A percentile compares a stretch with the other conserved stretches of the same genome.
Conservation (phyloP, 2,888 invertebrate species). For the Melanotus villosus region DNA sequence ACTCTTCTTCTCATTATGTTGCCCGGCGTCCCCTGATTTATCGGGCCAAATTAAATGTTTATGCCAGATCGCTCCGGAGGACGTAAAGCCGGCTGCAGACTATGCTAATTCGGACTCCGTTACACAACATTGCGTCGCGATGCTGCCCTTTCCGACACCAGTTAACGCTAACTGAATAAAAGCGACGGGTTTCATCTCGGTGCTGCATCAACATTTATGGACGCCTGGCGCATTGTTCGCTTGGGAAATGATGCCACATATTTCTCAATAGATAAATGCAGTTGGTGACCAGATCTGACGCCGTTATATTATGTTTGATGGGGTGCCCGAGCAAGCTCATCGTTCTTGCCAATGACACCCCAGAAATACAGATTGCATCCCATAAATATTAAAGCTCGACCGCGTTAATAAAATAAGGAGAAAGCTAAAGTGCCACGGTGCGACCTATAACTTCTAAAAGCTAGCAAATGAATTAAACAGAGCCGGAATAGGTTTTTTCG, state of each 20-base stretch:
- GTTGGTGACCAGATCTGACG: constrained; percentile 38
- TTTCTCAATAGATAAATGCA: constrained; percentile 52
- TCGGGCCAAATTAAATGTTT: constrained; percentile 43
- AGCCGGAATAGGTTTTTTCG: background rate
- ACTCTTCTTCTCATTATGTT: constrained; percentile 43
- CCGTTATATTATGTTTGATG: constrained; percentile 38
- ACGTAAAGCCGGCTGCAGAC: constrained; percentile 27
- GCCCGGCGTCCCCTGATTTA: constrained; percentile 31
- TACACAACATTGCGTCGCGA: constrained; percentile 26
- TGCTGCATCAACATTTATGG: constrained; percentile 51
- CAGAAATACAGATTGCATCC: background rate
- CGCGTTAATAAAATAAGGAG: background rate
- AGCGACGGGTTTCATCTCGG: constrained; percentile 20
- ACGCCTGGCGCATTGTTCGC: constrained; percentile 44
- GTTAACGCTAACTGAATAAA: constrained; percentile 44
- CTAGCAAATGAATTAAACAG: too few relatives aligned
- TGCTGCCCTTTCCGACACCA: constrained; percentile 22
- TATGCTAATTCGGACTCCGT: constrained; percentile 34
- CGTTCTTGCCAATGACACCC: background rate
- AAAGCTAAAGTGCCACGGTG: background rate
- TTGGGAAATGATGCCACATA: constrained; percentile 48
- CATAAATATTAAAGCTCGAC: background rate
- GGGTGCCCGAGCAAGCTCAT: constrained; percentile 21
- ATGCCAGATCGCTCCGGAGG: constrained; percentile 32
- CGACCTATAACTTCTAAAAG: too few relatives aligned